These are phyloP conservation scores for Cyrtonyx montezumae DNA, from an alignment of 2,113 vertebrate species.

Conservation along the genomic window DNA sequence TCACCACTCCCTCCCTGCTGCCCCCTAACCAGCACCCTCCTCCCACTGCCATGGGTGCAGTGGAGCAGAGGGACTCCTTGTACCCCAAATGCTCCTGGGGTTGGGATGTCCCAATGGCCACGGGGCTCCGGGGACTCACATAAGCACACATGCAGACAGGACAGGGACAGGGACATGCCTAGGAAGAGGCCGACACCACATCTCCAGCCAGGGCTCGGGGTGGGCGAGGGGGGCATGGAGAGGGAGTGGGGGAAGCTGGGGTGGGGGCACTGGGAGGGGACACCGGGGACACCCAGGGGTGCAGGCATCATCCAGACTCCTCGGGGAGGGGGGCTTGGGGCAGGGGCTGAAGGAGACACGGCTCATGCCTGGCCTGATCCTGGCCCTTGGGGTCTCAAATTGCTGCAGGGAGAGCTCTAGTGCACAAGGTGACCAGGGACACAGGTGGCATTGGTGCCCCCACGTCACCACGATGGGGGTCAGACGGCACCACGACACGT, in stretches of 20 bases:
- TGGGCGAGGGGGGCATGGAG: not conserved
- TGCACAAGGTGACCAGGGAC: not conserved
- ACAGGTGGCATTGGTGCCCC: not conserved
- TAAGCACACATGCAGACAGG: conserved; percentile 77
- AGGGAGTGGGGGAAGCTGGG: not conserved
- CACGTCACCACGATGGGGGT: rapidly evolving
- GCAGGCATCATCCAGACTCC: not conserved
- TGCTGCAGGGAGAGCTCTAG: not conserved
- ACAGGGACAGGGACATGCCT: conserved; percentile 73
- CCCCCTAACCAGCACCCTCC: not conserved
- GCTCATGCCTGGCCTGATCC: not conserved
- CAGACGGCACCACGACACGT: not conserved
- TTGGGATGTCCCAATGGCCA: not conserved
- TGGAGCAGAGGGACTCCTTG: not conserved
- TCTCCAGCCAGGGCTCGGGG: conserved; percentile 38
- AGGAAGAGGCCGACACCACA: conserved; percentile 72
- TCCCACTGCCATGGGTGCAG: not conserved
- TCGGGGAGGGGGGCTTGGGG: not conserved
- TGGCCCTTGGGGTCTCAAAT: not conserved
- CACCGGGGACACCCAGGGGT: not conserved
- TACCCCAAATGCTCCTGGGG: not conserved
- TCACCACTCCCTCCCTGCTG: not conserved
- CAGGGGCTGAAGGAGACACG: not conserved
- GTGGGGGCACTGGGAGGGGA: not conserved
- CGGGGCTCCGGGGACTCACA: not conserved